These are phyloP conservation scores for Graphium colonna DNA, from an alignment of 2,888 invertebrate species.

Conservation along the genomic window DNA sequence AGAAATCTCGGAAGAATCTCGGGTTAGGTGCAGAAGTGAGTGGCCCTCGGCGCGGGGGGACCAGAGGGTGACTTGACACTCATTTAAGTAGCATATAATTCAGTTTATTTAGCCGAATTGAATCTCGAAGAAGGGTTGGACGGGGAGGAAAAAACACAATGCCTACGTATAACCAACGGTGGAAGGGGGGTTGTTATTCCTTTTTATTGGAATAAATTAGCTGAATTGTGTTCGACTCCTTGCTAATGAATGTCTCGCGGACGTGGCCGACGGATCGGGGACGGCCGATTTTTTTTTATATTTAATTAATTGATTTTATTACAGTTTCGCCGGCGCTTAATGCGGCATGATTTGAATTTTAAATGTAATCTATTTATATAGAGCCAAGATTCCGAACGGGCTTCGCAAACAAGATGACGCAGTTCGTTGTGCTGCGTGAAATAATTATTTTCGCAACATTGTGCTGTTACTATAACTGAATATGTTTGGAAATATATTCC, in stretches of 20 bases:
- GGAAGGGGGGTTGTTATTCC: slow-evolving; percentile 39
- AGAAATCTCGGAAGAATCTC: slow-evolving; percentile 62
- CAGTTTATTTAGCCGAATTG: slow-evolving; percentile 81
- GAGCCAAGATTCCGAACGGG: neutral
- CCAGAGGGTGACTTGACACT: slow-evolving; percentile 71
- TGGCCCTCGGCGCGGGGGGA: slow-evolving; percentile 50
- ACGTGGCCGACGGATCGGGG: slow-evolving; percentile 42
- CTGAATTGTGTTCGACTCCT: slow-evolving; percentile 56
- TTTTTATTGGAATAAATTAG: slow-evolving; percentile 74
- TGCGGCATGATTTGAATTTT: slow-evolving; percentile 13
- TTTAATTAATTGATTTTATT: slow-evolving; percentile 54
- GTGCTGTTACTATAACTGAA: slow-evolving; percentile 7
- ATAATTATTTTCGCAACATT: too few species aligned
- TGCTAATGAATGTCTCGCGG: slow-evolving; percentile 68
- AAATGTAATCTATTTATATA: slow-evolving; percentile 4
- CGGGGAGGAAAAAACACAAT: slow-evolving; percentile 39
- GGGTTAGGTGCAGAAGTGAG: slow-evolving; percentile 59
- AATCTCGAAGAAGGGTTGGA: slow-evolving; percentile 54
- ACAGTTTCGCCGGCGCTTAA: slow-evolving; percentile 28
- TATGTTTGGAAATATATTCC: neutral
- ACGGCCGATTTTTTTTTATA: slow-evolving; percentile 24
- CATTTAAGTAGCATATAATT: slow-evolving; percentile 86
- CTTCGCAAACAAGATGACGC: too few species aligned
- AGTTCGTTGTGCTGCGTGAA: too few species aligned
- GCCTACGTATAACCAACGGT: slow-evolving; percentile 18